Base-by-base conservation (phyloP, 2,113 vertebrate genomes). In the Petromus typicus region DNA sequence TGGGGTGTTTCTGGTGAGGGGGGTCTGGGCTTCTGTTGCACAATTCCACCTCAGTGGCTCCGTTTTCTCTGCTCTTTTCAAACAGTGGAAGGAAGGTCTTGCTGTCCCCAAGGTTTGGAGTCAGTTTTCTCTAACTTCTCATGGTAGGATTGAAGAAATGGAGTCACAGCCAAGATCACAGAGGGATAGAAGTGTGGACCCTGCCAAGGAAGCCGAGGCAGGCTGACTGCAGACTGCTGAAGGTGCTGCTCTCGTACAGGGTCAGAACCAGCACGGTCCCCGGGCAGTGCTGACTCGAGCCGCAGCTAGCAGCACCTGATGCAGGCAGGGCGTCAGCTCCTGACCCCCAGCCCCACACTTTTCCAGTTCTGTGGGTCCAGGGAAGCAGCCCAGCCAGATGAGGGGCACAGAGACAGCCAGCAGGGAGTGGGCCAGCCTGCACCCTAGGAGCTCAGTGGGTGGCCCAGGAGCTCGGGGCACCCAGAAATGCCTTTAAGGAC, bases 221-320 rank as follows among this genome's bases (percentile, higher is more conserved):
- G 48, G 9, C 22, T 40, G 0, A 14, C 23, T 10, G 37, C 45
- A 16, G 66, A 27, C 14, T 45, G 59, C 20, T 73, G 34, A 2
- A 7, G 48, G 13, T 1, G 51, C 79, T 51, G 20, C 73, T 59
- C 7, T 57, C 30, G 2, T 2, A 0, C 6, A 0, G 0, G 63
- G 17, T 27, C 43, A 14, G 7, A 56, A 56, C 34, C 78, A 22
- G 2, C 5, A 7, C 22, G 51, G 18, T 45, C 32, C 82, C 63
- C 0, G 10, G 16, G 73, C 14, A 9, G 27, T 1, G 7, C n/a
- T n/a, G 20, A 69, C 66, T 64, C 3, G 1, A 57, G 43, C n/a
- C 51, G 67, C 16, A 1, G 69, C 30, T 48, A 30, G 64, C 85
- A n/a, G 25, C 13, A 13, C n/a, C 18, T 7, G 10, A 71, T 1